A percentile compares a stretch with the other conserved stretches of the same genome.
These are phyloP conservation scores for Gastrophryne carolinensis DNA, from an alignment of 2,797 vertebrate genomes.

Conservation along the genomic window DNA sequence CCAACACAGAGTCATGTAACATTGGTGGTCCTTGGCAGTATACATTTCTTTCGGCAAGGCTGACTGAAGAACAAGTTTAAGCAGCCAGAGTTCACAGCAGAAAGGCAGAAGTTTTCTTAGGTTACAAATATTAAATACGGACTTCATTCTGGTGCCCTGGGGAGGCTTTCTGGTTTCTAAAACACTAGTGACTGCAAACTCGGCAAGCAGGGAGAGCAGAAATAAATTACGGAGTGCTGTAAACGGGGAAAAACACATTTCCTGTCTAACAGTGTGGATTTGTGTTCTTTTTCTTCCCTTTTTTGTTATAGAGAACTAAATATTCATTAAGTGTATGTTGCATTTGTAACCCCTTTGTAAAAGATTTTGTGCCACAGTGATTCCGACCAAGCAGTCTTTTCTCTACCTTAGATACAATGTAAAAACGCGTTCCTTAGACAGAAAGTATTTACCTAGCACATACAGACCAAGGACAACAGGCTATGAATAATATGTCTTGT, in stretches of 20 bases:
- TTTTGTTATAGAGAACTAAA: conserved; percentile 28
- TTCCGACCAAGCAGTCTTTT: too few species aligned
- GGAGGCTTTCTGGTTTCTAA: conserved; percentile 47
- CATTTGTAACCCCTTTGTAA: background rate
- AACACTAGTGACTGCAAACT: conserved; percentile 33
- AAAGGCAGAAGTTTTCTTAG: conserved; percentile 34
- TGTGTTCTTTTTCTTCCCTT: conserved; percentile 21
- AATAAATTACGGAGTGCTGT: conserved; percentile 49
- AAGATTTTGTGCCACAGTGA: too few species aligned
- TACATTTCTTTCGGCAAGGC: conserved; percentile 41
- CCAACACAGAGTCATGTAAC: conserved; percentile 53
- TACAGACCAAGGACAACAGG: too few species aligned
- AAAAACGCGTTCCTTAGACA: too few species aligned
- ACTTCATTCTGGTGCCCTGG: conserved; percentile 29
- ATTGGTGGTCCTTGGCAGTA: conserved; percentile 57
- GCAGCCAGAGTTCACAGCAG: conserved; percentile 36
- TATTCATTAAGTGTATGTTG: background rate
- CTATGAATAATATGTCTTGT: too few species aligned
- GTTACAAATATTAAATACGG: conserved; percentile 40
- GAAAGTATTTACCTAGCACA: too few species aligned
- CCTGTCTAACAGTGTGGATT: conserved; percentile 33
- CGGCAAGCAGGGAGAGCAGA: conserved; percentile 35
- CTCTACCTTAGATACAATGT: too few species aligned
- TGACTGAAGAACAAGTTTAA: conserved; percentile 25
- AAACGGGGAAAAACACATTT: conserved; percentile 48